Evolutionary conservation across 1,140 invertebrate species (phyloP), one percentile per base, ranked within the genome.

Genomic region (Bombus terrestris): DNA sequence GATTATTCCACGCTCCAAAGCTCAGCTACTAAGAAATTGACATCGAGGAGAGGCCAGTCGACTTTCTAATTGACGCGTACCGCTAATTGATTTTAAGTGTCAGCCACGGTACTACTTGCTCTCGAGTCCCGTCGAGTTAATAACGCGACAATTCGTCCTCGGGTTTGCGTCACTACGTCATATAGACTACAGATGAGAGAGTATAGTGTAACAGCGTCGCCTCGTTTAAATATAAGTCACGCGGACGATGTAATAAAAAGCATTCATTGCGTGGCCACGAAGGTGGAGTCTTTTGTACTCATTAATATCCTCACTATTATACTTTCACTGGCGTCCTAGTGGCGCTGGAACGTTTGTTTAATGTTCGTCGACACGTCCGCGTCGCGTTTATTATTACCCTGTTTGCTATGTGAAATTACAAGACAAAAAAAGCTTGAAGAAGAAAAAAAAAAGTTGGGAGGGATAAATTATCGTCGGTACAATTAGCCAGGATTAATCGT

Each of bases 21-120:
- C 35, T 73, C 35, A 39, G 28, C 57, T 22, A 37, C 83, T 41
- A 47, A 79, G 78, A 76, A 76, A 88, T 78, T 35, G 79, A 71
- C 85, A n/a, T 74, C 68, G 74, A 73, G 72, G 47, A 62, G 76
- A 68, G 69, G 25, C 57, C 37, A 74, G 57, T 69, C 83, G 89
- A 92, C 90, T 92, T 91, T 92, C 91, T 91, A 92, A 91, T 92
- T 90, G 91, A 92, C 86, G 87, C 86, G 89, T 85, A 88, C 82
- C 89, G 86, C 90, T 92, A 91, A 92, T 92, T 92, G 91, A 92
- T 92, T 92, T 92, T 91, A 91, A 92, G 89, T 91, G 90, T 91
- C 89, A 75, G 75, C 43, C 80, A 79, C 86, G 83, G 89, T 88
- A 88, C 86, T 80, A 69, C 43, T n/a, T 53, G 59, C 6, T 47